These are phyloP conservation scores for Monoplex corrugatus DNA, from an alignment of 2,888 invertebrate genomes.

Conservation along the genomic window DNA sequence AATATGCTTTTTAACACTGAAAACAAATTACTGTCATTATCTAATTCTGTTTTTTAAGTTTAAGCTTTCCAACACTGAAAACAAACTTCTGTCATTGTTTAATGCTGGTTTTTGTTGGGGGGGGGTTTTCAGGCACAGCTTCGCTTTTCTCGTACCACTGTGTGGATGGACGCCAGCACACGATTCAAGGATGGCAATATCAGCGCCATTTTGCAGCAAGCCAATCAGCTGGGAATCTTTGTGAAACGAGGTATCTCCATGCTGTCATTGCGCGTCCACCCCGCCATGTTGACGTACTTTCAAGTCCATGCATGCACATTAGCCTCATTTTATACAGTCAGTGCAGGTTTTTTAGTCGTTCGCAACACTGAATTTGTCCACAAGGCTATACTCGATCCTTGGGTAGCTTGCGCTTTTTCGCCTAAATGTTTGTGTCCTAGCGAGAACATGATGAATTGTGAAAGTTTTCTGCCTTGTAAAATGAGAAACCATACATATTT, in stretches of 20 bases:
- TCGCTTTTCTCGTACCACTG: not conserved
- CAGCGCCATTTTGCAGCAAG: not conserved
- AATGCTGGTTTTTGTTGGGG: no score
- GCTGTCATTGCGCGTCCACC: constrained; percentile 25
- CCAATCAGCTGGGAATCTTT: not conserved
- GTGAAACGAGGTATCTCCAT: not conserved
- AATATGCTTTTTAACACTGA: no score
- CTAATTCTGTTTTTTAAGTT: no score
- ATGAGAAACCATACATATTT: not conserved
- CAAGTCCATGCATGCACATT: not conserved
- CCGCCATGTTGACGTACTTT: constrained; percentile 32
- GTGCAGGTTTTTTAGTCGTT: constrained; percentile 11
- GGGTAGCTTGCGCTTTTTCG: constrained; percentile 44
- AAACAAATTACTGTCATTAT: no score
- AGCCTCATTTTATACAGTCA: constrained; percentile 27
- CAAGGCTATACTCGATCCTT: constrained; percentile 27
- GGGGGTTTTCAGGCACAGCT: constrained; percentile 46
- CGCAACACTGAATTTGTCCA: constrained; percentile 24
- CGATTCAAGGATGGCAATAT: not conserved
- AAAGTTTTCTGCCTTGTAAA: not conserved
- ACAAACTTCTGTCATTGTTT: no score
- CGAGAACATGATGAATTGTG: not conserved
- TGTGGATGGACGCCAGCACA: constrained; percentile 42
- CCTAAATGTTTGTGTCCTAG: constrained; percentile 27
- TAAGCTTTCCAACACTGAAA: no score